phyloP scores from a whole-genome alignment of 1,140 invertebrate species.

The Megalopta genalis region DNA sequence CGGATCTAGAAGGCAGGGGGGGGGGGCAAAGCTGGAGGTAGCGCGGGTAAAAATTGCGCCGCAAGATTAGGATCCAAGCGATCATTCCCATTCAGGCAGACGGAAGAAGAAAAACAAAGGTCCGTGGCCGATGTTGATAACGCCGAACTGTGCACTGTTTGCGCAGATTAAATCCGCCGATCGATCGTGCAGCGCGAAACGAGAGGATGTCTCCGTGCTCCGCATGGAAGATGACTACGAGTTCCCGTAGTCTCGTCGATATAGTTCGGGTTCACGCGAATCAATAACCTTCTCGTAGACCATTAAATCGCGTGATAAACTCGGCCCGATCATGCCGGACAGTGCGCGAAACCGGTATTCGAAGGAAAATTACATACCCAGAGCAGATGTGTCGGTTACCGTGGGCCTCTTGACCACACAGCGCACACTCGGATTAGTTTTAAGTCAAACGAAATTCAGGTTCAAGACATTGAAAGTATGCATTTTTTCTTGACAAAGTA shows the following conservation, averaged over 20 bases:
- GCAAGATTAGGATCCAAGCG: neutral
- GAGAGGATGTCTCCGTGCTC: conserved; percentile 20
- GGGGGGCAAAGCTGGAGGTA: too few species aligned
- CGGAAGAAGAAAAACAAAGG: conserved; percentile 22
- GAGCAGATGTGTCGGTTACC: too few species aligned
- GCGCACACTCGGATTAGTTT: too few species aligned
- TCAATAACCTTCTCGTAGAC: conserved; percentile 51
- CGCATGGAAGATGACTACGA: conserved; percentile 23
- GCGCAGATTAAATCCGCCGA: conserved; percentile 63
- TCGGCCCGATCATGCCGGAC: neutral
- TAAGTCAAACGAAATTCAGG: too few species aligned
- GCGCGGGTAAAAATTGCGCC: neutral
- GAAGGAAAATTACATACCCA: neutral
- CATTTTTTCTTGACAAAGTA: too few species aligned
- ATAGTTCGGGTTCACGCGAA: conserved; percentile 43
- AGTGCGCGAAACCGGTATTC: neutral
- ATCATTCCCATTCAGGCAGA: neutral
- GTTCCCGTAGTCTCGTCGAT: conserved; percentile 9
- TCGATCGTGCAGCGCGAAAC: conserved; percentile 57
- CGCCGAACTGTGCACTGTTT: conserved; percentile 37
- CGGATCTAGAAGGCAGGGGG: too few species aligned
- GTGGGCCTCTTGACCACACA: too few species aligned
- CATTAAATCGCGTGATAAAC: conserved; percentile 56
- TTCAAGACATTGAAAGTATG: too few species aligned
- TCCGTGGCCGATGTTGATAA: conserved; percentile 55